Evolutionary conservation across 2,797 vertebrate species (phyloP).

Genomic region (Enteromius paludinosus): DNA sequence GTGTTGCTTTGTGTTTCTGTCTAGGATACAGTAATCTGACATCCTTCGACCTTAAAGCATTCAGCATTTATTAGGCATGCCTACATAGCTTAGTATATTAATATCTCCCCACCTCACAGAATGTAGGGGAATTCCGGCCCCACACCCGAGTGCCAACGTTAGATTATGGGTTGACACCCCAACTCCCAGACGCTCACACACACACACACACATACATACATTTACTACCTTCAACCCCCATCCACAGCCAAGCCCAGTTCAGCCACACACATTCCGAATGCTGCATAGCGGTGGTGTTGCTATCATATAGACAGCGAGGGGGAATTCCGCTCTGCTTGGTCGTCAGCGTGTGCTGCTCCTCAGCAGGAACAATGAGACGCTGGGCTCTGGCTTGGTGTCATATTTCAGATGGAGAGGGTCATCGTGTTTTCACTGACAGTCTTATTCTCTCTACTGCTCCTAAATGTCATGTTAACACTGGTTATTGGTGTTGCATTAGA

Average conservation of each 20-base stretch:
- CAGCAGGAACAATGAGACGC: constrained; percentile 76
- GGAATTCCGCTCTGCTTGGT: constrained; percentile 84
- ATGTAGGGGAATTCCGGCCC: constrained; percentile 90
- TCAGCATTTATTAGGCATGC: constrained; percentile 74
- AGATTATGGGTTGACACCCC: constrained; percentile 75
- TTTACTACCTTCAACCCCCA: constrained; percentile 66
- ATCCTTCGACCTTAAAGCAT: constrained; percentile 64
- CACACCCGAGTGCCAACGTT: constrained; percentile 76
- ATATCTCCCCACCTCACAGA: constrained; percentile 73
- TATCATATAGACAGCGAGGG: constrained; percentile 83
- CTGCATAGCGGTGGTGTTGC: constrained; percentile 78
- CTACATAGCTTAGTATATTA: constrained; percentile 77
- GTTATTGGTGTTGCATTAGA: constrained; percentile 41
- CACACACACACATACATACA: constrained; percentile 57
- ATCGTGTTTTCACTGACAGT: constrained; percentile 73
- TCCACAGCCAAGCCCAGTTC: constrained; percentile 74
- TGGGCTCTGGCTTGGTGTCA: constrained; percentile 74
- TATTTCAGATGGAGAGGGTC: constrained; percentile 78
- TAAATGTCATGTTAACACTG: constrained; percentile 56
- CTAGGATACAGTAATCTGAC: constrained; percentile 52
- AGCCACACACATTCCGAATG: constrained; percentile 85
- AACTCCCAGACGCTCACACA: constrained; percentile 62
- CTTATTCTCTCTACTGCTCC: constrained; percentile 38
- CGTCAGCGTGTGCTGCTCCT: constrained; percentile 75
- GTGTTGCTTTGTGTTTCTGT: constrained; percentile 40